Evolutionary conservation across 2,113 vertebrate species (phyloP).

Genomic region (Charadrius vociferus): DNA sequence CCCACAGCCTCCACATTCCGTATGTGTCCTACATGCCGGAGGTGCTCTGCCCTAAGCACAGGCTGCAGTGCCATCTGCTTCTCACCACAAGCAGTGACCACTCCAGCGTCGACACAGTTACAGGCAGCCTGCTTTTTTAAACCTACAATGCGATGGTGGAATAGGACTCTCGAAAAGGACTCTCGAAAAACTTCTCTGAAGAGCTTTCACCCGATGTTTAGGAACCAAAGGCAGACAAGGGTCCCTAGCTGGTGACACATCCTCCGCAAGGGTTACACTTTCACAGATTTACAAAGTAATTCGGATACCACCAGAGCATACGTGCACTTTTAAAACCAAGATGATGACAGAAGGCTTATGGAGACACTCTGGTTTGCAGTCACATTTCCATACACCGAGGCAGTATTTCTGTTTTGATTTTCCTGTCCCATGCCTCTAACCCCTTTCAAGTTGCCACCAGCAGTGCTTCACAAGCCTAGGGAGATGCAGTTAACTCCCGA

Average conservation of each 20-base stretch:
- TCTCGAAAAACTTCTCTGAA: neutral
- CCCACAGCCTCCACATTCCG: neutral
- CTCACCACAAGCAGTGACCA: neutral
- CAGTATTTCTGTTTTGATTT: neutral
- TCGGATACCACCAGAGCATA: neutral
- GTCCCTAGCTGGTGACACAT: neutral
- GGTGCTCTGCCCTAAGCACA: neutral
- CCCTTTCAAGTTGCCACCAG: neutral
- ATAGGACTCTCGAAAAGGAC: neutral
- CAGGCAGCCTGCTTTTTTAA: neutral
- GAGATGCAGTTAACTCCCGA: neutral
- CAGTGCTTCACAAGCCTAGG: neutral
- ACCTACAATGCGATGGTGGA: rapidly evolving
- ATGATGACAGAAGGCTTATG: neutral
- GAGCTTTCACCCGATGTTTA: neutral
- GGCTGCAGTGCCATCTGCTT: neutral
- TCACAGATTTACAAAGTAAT: neutral
- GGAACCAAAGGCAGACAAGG: neutral
- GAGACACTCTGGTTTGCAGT: neutral
- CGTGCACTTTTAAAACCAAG: neutral
- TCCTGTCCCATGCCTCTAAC: neutral
- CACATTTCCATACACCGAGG: neutral
- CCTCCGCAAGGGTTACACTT: neutral
- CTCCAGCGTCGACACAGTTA: neutral
- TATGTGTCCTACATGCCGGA: rapidly evolving